These are phyloP conservation scores for Adelosebastes latens DNA, from an alignment of 2,797 vertebrate genomes.

Conservation along the genomic window DNA sequence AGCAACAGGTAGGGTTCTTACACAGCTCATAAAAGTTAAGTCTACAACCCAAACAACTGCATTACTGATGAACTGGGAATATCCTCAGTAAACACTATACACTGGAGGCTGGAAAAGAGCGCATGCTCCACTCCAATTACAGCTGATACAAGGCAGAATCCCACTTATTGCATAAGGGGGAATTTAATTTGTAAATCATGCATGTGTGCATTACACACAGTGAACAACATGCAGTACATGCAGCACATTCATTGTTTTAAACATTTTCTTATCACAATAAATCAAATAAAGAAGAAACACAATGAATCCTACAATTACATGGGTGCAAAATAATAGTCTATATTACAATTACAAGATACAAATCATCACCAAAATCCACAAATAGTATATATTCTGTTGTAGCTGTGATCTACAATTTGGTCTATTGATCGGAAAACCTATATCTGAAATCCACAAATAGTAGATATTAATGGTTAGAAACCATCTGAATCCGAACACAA, in stretches of 20 bases:
- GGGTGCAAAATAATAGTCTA: neutral
- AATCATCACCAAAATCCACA: neutral
- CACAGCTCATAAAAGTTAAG: neutral
- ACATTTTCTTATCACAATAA: neutral
- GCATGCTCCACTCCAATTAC: neutral
- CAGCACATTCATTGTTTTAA: neutral
- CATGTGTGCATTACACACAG: constrained; percentile 1
- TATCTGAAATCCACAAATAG: neutral
- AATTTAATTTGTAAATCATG: constrained; percentile 10
- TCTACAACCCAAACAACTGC: neutral
- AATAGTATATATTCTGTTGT: neutral
- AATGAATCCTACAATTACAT: neutral
- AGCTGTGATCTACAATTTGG: neutral
- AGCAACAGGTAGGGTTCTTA: neutral
- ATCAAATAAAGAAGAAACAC: neutral
- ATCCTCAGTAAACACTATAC: neutral
- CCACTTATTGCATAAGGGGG: neutral
- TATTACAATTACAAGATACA: neutral
- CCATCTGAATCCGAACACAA: neutral
- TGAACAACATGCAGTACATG: neutral
- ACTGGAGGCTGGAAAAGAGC: neutral
- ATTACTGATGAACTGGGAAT: neutral
- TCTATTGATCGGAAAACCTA: neutral
- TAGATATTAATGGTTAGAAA: neutral
- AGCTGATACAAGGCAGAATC: neutral